Evolutionary conservation across 2,113 vertebrate genomes (phyloP).

Genomic region (Dunckerocampus dactyliophorus): DNA sequence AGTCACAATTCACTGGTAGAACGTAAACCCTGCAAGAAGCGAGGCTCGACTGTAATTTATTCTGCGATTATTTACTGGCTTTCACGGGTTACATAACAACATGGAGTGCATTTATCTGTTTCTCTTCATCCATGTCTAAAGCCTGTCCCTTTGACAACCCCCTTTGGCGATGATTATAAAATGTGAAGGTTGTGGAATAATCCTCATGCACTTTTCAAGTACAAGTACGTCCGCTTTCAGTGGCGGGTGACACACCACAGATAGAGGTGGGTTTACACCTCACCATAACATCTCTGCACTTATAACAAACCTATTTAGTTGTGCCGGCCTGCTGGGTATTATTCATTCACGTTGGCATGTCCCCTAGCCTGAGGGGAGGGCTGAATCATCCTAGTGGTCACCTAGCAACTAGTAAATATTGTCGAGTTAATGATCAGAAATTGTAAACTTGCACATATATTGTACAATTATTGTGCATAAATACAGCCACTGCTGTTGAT

Average conservation of each 20-base stretch:
- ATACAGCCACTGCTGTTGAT: neutral
- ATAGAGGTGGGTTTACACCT: constrained; percentile 48
- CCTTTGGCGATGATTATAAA: constrained; percentile 3
- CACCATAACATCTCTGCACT: constrained; percentile 63
- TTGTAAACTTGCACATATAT: constrained; percentile 34
- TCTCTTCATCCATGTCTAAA: constrained; percentile 5
- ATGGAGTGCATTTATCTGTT: neutral
- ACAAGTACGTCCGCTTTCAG: constrained; percentile 5
- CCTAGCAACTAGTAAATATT: constrained; percentile 75
- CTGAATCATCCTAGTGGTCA: constrained; percentile 64
- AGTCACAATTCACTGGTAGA: no score
- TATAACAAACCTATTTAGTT: constrained; percentile 59
- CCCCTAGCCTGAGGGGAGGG: constrained; percentile 42
- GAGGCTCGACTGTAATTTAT: no score
- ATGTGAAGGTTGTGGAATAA: constrained; percentile 6
- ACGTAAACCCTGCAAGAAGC: no score
- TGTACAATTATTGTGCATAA: constrained; percentile 4
- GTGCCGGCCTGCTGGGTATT: constrained; percentile 57
- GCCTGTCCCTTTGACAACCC: neutral
- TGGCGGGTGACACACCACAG: constrained; percentile 35
- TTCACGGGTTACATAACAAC: neutral
- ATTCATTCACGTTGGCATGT: constrained; percentile 62
- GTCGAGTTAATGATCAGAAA: constrained; percentile 43
- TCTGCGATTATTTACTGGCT: neutral
- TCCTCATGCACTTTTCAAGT: constrained; percentile 5